Evolutionary conservation across 2,888 invertebrate species (phyloP).

Genomic region (Tiliacea aurago): DNA sequence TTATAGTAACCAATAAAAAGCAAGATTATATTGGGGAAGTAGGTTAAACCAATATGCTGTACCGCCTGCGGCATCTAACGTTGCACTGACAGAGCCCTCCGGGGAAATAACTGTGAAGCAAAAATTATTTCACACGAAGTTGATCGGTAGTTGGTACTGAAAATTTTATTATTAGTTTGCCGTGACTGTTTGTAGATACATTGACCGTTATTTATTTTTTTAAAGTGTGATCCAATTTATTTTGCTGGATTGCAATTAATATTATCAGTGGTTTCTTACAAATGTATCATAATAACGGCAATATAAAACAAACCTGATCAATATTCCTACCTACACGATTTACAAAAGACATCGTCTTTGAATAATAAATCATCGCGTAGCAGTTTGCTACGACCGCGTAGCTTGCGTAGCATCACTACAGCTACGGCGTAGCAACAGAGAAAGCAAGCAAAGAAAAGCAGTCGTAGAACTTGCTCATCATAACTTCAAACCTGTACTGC

Average conservation of each 20-base stretch:
- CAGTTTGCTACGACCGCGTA: conserved; percentile 27
- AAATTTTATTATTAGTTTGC: conserved; percentile 27
- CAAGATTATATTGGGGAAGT: conserved; percentile 19
- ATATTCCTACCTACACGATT: neutral
- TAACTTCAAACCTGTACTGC: neutral
- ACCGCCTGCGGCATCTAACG: conserved; percentile 32
- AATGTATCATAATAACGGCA: too few relatives aligned
- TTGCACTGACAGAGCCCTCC: conserved; percentile 38
- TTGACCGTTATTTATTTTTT: too few relatives aligned
- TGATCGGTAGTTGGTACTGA: conserved; percentile 27
- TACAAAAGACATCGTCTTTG: neutral
- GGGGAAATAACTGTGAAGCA: conserved; percentile 54
- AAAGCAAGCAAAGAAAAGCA: neutral
- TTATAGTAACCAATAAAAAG: neutral
- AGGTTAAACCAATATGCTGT: conserved; percentile 37
- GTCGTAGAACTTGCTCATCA: neutral
- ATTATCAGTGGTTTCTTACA: too few relatives aligned
- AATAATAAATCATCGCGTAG: neutral
- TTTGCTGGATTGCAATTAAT: neutral
- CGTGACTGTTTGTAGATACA: too few relatives aligned
- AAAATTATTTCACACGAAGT: conserved; percentile 46
- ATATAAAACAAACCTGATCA: neutral
- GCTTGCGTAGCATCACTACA: neutral
- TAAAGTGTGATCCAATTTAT: too few relatives aligned
- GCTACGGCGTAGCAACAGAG: conserved; percentile 29